Evolutionary conservation across 2,888 invertebrate species (phyloP).

Genomic region (Syrphus vitripennis): DNA sequence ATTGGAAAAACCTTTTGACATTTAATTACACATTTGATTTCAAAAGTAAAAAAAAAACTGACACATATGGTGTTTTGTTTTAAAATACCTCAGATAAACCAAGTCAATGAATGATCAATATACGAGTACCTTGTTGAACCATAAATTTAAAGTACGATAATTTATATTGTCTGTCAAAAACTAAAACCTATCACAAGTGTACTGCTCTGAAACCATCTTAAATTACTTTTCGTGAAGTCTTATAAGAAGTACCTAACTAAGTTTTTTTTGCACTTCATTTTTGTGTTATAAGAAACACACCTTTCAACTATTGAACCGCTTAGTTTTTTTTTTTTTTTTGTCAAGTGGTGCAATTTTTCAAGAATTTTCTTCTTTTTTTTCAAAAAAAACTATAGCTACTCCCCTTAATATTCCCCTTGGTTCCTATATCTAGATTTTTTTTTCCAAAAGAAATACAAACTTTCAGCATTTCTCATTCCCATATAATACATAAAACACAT

Average conservation of each 20-base stretch:
- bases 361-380: not conserved
- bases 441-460: not conserved
- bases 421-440: not conserved
- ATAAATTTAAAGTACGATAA: not conserved
- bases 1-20: no score
- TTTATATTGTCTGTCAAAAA: not conserved
- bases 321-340: not conserved
- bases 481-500: not conserved
- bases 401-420: not conserved
- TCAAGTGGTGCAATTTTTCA: not conserved
- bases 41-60: no score
- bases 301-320: not conserved
- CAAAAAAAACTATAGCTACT: not conserved
- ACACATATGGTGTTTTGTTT: no score
- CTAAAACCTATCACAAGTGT: not conserved
- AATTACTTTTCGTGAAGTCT: not conserved
- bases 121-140: no score
- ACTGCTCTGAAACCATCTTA: not conserved
- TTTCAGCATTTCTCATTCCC: not conserved
- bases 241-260: not conserved
- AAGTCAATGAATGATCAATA: no score
- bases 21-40: no score
- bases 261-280: not conserved
- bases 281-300: not conserved
- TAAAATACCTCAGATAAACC: no score